Percentiles rank a stretch among this genome's conserved stretches.
Conservation (phyloP, 2,113 vertebrate genomes). For the Callaeas wilsoni region DNA sequence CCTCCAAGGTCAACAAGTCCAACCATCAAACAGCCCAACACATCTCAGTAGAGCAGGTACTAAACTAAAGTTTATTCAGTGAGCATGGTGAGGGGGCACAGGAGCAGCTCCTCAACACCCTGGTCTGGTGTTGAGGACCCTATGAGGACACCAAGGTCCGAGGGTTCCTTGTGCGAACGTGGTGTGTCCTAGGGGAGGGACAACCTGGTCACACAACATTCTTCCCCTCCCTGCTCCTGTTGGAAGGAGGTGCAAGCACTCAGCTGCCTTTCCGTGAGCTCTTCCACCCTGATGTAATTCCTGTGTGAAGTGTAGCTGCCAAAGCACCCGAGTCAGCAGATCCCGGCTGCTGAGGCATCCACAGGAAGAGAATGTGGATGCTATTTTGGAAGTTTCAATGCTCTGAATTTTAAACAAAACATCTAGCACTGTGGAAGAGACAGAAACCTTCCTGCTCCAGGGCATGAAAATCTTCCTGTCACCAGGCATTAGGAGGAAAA, state of each 20-base stretch:
- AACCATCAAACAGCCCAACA: not conserved
- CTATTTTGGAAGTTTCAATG: not conserved
- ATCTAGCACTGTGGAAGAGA: not conserved
- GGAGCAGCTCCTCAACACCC: not conserved
- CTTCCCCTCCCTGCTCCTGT: not conserved
- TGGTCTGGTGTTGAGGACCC: not conserved
- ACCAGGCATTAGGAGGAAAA: not conserved
- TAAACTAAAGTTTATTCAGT: not conserved
- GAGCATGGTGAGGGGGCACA: not conserved
- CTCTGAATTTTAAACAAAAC: conserved; percentile 15
- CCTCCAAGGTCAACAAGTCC: not conserved
- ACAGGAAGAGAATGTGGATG: not conserved
- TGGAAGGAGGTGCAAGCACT: not conserved
- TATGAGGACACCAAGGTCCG: not conserved
- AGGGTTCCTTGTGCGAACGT: not conserved
- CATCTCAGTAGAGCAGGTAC: not conserved
- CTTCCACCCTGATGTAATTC: not conserved
- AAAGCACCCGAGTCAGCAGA: not conserved
- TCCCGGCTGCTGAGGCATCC: not conserved
- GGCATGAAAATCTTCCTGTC: not conserved
- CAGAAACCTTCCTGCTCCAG: not conserved
- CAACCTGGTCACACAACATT: not conserved
- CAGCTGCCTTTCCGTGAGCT: not conserved
- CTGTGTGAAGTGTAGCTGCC: not conserved
- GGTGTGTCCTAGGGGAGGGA: not conserved